These are phyloP conservation scores for Maconellicoccus hirsutus DNA, from an alignment of 1,140 invertebrate species.

Conservation along the genomic window DNA sequence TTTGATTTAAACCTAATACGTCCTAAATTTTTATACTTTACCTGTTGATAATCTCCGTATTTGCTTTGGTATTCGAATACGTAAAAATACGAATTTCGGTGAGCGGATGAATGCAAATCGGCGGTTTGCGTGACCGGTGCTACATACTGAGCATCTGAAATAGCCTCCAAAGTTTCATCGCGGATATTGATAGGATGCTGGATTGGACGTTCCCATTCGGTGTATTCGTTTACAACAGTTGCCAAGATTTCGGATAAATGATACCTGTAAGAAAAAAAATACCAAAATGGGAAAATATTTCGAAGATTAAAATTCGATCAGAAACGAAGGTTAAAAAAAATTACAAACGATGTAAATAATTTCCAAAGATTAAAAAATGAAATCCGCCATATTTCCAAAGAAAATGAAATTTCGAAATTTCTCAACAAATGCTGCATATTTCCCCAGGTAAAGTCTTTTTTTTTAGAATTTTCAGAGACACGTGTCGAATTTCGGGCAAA, in stretches of 20 bases:
- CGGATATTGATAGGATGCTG: slow-evolving; percentile 68
- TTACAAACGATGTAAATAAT: no score
- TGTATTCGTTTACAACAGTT: slow-evolving; percentile 91
- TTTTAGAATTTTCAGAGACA: no score
- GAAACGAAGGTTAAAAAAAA: no score
- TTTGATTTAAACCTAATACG: no score
- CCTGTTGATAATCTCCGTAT: slow-evolving; percentile 77
- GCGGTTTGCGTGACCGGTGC: slow-evolving; percentile 84
- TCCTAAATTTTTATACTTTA: slow-evolving; percentile 36
- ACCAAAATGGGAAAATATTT: no score
- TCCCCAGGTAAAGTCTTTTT: no score
- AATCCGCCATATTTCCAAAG: no score
- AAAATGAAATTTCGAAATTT: no score
- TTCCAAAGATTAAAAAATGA: no score
- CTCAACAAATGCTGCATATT: no score
- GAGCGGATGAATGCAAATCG: slow-evolving; percentile 74
- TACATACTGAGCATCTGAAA: slow-evolving; percentile 86
- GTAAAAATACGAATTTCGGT: slow-evolving; percentile 75
- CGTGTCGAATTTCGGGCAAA: no score
- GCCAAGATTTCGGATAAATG: slow-evolving; percentile 71
- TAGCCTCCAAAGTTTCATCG: slow-evolving; percentile 83
- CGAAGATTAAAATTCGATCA: no score
- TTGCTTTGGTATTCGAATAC: slow-evolving; percentile 91
- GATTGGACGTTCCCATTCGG: slow-evolving; percentile 86
- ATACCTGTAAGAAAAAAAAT: slow-evolving; percentile 29